Conservation (phyloP, 2,113 vertebrate species). For the Austrofundulus limnaeus region DNA sequence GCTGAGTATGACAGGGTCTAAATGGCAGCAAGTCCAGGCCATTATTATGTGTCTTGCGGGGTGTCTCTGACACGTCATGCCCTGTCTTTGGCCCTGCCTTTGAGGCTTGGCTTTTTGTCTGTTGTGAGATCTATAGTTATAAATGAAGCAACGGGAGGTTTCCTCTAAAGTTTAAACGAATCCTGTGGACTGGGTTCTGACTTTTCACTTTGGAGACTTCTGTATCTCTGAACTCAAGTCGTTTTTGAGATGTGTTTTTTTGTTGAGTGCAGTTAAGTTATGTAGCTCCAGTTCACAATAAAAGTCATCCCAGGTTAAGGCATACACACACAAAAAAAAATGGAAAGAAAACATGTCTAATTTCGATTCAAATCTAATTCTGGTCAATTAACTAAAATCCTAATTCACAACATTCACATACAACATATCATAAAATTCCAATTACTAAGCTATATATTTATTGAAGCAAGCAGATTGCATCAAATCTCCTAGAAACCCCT, state of each 20-base stretch:
- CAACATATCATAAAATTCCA: too few relatives aligned
- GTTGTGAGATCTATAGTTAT: constrained; percentile 1
- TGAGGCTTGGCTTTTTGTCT: constrained; percentile 12
- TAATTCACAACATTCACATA: too few relatives aligned
- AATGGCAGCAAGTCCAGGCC: constrained; percentile 58
- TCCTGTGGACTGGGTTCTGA: not conserved
- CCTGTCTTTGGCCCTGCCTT: constrained; percentile 24
- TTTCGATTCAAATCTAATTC: too few relatives aligned
- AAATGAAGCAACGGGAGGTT: constrained; percentile 5
- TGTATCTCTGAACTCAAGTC: not conserved
- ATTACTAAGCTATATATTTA: too few relatives aligned
- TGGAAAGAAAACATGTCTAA: too few relatives aligned
- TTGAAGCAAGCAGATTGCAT: too few relatives aligned
- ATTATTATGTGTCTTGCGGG: constrained; percentile 55
- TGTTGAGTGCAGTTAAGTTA: not conserved
- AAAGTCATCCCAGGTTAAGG: too few relatives aligned
- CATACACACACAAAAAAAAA: too few relatives aligned
- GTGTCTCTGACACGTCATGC: constrained; percentile 42
- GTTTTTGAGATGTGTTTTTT: not conserved
- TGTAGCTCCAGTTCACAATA: too few relatives aligned
- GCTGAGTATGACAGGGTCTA: constrained; percentile 50
- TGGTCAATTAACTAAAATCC: too few relatives aligned
- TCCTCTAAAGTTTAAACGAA: constrained; percentile 18
- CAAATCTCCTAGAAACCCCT: too few relatives aligned
- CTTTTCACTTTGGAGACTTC: constrained; percentile 9